Percentiles rank a stretch among this genome's conserved stretches.
These are phyloP conservation scores for Anolis sagrei DNA, from an alignment of 2,113 vertebrate species.

Conservation along the genomic window DNA sequence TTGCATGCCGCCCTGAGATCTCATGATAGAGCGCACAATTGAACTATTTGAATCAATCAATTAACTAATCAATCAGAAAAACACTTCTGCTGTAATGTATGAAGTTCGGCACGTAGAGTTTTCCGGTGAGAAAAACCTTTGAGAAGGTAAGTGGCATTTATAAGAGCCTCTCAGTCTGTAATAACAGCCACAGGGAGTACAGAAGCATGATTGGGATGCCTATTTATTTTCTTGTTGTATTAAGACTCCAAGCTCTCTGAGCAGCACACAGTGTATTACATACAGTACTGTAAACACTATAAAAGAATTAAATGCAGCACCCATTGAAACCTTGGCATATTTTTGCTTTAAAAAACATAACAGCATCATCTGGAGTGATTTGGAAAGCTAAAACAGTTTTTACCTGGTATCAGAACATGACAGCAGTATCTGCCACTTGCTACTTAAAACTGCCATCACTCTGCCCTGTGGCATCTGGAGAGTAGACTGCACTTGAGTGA, in stretches of 20 bases:
- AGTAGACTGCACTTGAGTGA: too few species aligned
- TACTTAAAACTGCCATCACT: too few species aligned
- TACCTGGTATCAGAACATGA: background rate
- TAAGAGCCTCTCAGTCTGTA: background rate
- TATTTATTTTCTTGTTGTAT: background rate
- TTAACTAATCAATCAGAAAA: too few species aligned
- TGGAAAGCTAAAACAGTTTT: background rate
- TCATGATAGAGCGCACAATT: too few species aligned
- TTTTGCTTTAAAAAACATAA: background rate
- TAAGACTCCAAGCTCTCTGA: background rate
- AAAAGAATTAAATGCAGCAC: background rate
- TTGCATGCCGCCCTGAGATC: too few species aligned
- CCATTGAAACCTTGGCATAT: background rate
- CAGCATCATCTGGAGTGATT: background rate
- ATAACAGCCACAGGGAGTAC: background rate
- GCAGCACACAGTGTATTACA: background rate
- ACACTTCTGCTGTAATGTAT: background rate
- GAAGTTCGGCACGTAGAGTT: background rate
- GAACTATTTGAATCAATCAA: too few species aligned
- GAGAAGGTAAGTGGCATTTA: background rate
- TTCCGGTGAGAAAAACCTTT: background rate
- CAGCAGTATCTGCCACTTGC: too few species aligned
- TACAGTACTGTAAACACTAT: background rate
- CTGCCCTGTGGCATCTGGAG: too few species aligned
- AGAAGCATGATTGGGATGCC: background rate